Percentiles rank a stretch among this genome's conserved stretches.
Evolutionary conservation across 2,888 invertebrate species (phyloP).

Genomic region (Plagodis dolabraria): DNA sequence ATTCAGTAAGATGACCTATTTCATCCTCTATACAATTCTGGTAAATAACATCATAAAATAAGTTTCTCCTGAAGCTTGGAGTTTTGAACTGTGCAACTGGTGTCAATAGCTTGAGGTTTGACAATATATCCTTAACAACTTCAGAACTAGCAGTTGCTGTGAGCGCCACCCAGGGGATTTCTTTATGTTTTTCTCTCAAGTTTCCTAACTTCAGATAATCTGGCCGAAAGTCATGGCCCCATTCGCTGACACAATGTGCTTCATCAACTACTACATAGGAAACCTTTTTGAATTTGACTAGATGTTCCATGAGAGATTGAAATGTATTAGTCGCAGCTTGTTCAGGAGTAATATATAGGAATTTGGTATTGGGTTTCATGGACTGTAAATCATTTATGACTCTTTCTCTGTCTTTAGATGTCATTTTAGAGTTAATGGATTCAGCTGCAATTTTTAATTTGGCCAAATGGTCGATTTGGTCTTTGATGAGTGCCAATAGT

Average conservation of each 20-base stretch:
- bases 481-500: constrained; percentile 97
- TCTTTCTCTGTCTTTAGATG: constrained; percentile 89
- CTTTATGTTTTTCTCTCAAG: constrained; percentile 82
- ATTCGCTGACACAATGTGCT: constrained; percentile 98
- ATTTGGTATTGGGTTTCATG: constrained; percentile 89
- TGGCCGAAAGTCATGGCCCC: constrained; percentile 99
- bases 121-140: constrained; percentile 93
- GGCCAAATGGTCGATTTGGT: constrained; percentile 95
- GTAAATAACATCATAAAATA: constrained; percentile 97
- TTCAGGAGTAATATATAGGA: constrained; percentile 98
- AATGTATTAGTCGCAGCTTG: constrained; percentile 93
- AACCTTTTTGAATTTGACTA: constrained; percentile 91
- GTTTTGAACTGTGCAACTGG: constrained; percentile 91
- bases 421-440: constrained; percentile 97
- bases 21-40: constrained; percentile 94
- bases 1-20: constrained; percentile 91
- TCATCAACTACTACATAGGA: constrained; percentile 98
- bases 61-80: constrained; percentile 95
- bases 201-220: constrained; percentile 95
- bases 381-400: constrained; percentile 91
- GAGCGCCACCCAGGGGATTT: constrained; percentile 94
- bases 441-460: constrained; percentile 92
- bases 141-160: constrained; percentile 96
- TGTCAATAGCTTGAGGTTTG: constrained; percentile 88
- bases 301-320: constrained; percentile 87